These are phyloP conservation scores for Lepidonotus clava DNA, from an alignment of 2,888 invertebrate species.

Conservation along the genomic window DNA sequence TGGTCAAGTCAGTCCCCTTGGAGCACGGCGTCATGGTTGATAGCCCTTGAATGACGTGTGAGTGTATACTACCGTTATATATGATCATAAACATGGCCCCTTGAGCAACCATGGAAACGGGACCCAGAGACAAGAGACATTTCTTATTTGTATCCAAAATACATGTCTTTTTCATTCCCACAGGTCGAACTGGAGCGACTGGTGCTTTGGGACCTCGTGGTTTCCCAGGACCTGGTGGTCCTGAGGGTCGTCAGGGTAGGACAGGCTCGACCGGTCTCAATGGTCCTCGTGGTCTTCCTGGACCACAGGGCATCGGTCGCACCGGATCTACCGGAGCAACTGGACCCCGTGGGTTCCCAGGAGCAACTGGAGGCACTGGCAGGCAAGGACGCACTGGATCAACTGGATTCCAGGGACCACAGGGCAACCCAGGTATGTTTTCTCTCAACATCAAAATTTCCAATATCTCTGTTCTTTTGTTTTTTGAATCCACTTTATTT, in stretches of 20 bases:
- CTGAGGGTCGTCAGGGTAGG: neutral
- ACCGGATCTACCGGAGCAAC: conserved; percentile 19
- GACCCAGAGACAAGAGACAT: no score
- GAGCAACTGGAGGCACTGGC: conserved; percentile 43
- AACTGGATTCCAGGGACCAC: conserved; percentile 29
- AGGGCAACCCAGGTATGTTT: conserved; percentile 31
- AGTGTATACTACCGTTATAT: no score
- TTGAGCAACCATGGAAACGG: no score
- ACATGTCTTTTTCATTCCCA: neutral
- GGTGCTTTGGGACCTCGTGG: conserved; percentile 34
- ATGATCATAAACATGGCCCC: no score
- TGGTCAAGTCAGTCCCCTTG: no score
- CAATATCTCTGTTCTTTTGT: neutral
- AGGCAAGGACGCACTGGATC: conserved; percentile 12
- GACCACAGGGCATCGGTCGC: conserved; percentile 45
- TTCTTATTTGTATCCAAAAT: neutral
- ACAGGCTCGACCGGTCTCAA: neutral
- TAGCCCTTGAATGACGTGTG: no score
- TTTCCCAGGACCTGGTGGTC: conserved; percentile 36
- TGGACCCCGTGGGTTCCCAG: conserved; percentile 51
- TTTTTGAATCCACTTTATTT: no score
- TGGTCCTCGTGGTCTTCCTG: conserved; percentile 53
- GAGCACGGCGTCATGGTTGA: no score
- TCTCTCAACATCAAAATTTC: neutral
- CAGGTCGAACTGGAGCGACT: conserved; percentile 27